phyloP scores from a whole-genome alignment of 2,797 vertebrate genomes.

The Acanthornis magna region DNA sequence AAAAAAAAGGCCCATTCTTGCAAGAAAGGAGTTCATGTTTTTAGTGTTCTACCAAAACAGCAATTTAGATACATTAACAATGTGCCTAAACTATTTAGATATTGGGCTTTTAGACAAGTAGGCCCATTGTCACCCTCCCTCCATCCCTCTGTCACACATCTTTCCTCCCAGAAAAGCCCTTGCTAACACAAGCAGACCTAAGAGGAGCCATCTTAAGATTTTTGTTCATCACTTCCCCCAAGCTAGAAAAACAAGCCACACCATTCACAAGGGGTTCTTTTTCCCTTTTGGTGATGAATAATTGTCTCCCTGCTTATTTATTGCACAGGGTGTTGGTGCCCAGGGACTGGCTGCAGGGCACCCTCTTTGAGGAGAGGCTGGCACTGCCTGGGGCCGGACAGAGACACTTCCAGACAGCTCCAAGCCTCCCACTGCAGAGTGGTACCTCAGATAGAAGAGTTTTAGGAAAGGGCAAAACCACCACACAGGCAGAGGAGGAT shows the following conservation, averaged over 20 bases:
- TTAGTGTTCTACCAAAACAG: neutral
- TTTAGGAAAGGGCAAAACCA: neutral
- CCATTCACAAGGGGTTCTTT: neutral
- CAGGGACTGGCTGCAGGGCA: accelerated
- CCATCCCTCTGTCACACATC: neutral
- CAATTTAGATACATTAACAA: neutral
- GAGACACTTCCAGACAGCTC: neutral
- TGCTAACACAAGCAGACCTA: neutral
- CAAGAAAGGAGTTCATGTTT: neutral
- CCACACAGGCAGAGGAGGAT: neutral
- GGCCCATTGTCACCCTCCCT: neutral
- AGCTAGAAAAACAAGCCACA: neutral
- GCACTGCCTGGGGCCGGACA: neutral
- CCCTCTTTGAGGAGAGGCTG: neutral
- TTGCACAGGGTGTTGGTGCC: accelerated
- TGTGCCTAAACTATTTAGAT: slow-evolving; percentile 7
- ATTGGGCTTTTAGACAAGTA: neutral
- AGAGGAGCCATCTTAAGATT: neutral
- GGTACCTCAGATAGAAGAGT: neutral
- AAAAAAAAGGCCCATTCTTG: neutral
- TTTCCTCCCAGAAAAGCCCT: neutral
- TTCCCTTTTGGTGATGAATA: neutral
- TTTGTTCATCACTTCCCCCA: neutral
- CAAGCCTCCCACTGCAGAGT: accelerated
- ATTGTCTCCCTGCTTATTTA: neutral